phyloP scores from a whole-genome alignment of 37 sponge, comb jelly and placozoan species.

The Aplysina aerophoba region DNA sequence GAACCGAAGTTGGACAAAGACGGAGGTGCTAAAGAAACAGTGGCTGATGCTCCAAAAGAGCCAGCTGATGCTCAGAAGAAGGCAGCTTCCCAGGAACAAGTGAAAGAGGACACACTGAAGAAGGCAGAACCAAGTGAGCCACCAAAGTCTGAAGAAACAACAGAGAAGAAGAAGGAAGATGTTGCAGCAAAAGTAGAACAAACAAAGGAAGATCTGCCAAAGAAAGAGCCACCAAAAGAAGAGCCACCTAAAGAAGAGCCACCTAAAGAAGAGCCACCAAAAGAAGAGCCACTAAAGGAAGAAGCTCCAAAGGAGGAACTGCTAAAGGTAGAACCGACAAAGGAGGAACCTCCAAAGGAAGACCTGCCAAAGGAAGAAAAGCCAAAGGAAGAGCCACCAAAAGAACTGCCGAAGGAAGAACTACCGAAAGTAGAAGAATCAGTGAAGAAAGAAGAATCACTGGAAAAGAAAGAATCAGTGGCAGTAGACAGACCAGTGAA shows the following conservation, averaged over 20 bases:
- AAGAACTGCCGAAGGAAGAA: not conserved
- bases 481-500: too few relatives aligned
- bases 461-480: too few relatives aligned
- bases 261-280: not conserved
- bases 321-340: not conserved
- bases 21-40: not conserved
- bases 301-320: not conserved
- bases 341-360: not conserved
- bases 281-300: not conserved
- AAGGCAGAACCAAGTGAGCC: not conserved
- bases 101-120: not conserved
- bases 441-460: too few relatives aligned
- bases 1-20: not conserved
- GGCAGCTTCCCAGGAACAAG: not conserved
- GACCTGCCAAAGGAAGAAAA: not conserved
- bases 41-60: not conserved
- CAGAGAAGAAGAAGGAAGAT: slow-evolving; percentile 6
- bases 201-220: not conserved
- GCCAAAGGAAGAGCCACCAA: not conserved
- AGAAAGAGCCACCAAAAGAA: not conserved
- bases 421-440: not conserved
- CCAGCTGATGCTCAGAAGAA: not conserved
- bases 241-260: not conserved
- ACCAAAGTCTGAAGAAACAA: not conserved
- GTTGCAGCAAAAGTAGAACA: not conserved